Conservation (phyloP, 1,140 invertebrate species). For the Drosophila tristis region DNA sequence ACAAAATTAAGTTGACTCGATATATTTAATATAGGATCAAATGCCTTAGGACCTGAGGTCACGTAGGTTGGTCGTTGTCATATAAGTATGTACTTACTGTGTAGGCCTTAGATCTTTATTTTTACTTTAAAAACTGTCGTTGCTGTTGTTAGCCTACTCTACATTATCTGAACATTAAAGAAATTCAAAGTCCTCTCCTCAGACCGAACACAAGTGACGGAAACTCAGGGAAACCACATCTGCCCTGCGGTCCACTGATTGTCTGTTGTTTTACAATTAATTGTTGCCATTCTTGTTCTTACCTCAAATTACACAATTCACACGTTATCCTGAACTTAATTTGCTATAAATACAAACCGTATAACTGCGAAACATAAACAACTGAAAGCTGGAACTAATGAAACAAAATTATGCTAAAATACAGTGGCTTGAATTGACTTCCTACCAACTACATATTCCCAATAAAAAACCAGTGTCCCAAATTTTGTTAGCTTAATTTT, state of each 20-base stretch:
- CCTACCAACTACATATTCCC: background rate
- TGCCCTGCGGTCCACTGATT: background rate
- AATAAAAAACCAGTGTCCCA: background rate
- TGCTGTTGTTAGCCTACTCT: too few relatives aligned
- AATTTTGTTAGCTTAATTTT: too few relatives aligned
- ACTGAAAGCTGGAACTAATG: background rate
- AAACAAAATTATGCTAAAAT: background rate
- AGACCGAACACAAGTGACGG: too few relatives aligned
- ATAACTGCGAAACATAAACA: background rate
- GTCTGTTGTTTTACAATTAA: slow-evolving; percentile 15
- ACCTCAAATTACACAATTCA: background rate
- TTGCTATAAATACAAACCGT: too few relatives aligned
- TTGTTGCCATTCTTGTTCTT: background rate
- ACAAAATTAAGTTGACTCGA: too few relatives aligned
- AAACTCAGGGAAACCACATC: background rate
- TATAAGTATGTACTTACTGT: too few relatives aligned
- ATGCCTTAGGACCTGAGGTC: too few relatives aligned
- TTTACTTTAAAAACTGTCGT: too few relatives aligned
- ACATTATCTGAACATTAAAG: too few relatives aligned
- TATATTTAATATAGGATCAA: background rate
- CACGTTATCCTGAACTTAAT: background rate
- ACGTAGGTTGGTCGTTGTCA: too few relatives aligned
- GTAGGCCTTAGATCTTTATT: too few relatives aligned
- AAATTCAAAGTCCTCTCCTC: too few relatives aligned
- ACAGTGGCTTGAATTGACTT: background rate